Conservation (phyloP, 2,888 invertebrate genomes). For the Hipparchia semele region DNA sequence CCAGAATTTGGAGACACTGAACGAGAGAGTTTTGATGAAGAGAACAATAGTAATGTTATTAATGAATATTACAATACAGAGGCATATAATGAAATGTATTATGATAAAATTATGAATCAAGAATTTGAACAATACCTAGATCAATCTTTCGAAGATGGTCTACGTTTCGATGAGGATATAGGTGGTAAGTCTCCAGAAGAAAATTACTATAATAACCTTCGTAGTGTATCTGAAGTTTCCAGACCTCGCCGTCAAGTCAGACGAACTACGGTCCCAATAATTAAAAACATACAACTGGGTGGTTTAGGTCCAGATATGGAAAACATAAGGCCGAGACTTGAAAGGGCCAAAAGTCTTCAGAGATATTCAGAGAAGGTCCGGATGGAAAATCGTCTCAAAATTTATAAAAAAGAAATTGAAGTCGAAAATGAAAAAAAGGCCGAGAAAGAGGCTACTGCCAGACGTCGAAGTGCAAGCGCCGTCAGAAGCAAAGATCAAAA, state of each 20-base stretch:
- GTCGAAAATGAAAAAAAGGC: conserved; percentile 54
- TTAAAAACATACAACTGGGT: conserved; percentile 64
- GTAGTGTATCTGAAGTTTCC: conserved; percentile 69
- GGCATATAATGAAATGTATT: conserved; percentile 73
- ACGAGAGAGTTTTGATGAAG: conserved; percentile 66
- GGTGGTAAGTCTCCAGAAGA: conserved; percentile 49
- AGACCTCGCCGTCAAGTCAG: conserved; percentile 56
- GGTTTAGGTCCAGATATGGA: conserved; percentile 75
- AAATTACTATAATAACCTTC: conserved; percentile 54
- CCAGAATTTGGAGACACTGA: conserved; percentile 76
- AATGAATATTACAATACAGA: conserved; percentile 70
- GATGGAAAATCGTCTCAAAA: conserved; percentile 73
- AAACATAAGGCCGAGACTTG: conserved; percentile 69
- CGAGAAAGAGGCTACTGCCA: conserved; percentile 47
- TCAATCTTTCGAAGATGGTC: conserved; percentile 57
- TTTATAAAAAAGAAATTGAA: conserved; percentile 67
- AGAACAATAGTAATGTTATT: conserved; percentile 45
- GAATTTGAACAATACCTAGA: conserved; percentile 56
- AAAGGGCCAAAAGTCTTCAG: conserved; percentile 75
- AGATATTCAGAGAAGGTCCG: conserved; percentile 77
- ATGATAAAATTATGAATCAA: conserved; percentile 64
- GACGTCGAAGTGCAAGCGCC: conserved; percentile 42
- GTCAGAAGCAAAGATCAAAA: conserved; percentile 41
- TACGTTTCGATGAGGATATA: conserved; percentile 49
- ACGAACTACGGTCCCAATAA: conserved; percentile 55